Conservation (phyloP, 2,888 invertebrate genomes). For the Acheta domesticus region DNA sequence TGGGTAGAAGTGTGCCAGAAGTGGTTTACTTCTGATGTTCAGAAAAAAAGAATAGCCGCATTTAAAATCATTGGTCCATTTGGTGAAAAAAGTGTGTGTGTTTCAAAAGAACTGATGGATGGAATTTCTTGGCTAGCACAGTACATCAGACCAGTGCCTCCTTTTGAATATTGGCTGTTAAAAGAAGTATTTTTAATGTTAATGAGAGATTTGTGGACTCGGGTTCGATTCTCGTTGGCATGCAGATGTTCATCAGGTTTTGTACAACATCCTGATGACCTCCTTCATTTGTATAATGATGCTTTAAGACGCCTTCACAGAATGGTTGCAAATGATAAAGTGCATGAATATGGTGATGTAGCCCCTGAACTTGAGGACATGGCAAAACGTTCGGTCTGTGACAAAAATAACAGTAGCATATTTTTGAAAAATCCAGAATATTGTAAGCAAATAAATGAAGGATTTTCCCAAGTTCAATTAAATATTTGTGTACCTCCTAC, state of each 20-base stretch:
- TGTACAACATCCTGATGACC: background rate
- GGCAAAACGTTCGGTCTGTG: background rate
- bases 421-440: background rate
- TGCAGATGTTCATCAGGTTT: background rate
- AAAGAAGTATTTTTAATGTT: background rate
- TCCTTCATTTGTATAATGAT: background rate
- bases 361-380: background rate
- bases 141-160: background rate
- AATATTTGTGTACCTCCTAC: background rate
- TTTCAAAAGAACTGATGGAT: background rate
- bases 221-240: background rate
- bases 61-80: constrained; percentile 11
- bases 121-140: background rate
- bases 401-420: background rate
- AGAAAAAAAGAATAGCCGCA: background rate
- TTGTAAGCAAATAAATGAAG: background rate
- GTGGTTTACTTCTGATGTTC: background rate
- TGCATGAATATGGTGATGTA: background rate
- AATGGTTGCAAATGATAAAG: background rate
- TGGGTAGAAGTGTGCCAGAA: background rate
- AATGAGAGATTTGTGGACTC: background rate
- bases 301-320: background rate
- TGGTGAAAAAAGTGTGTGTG: background rate
- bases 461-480: background rate
- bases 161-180: background rate